Evolutionary conservation across 2,113 vertebrate genomes (phyloP).

Genomic region (Ciconia boyciana): DNA sequence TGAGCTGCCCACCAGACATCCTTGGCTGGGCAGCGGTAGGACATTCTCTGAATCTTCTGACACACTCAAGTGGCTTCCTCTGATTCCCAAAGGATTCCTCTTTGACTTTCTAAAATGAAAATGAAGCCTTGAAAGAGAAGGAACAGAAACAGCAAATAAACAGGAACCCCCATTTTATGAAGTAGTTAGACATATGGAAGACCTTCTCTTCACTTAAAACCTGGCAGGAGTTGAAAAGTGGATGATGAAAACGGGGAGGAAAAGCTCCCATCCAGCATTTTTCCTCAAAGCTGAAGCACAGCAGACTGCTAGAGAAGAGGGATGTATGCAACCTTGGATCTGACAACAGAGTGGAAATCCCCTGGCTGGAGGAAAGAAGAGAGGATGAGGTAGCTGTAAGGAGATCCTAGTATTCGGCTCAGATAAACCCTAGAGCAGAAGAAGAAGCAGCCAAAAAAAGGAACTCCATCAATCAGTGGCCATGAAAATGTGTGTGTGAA

Average conservation of each 20-base stretch:
- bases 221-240: background rate
- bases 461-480: background rate
- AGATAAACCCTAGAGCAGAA: constrained; percentile 11
- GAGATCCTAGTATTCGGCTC: background rate
- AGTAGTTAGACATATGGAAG: background rate
- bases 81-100: background rate
- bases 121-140: background rate
- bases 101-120: background rate
- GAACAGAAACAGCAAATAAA: background rate
- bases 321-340: background rate
- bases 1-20: background rate
- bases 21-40: background rate
- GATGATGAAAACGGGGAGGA: background rate
- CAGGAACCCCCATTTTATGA: background rate
- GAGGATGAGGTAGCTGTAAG: background rate
- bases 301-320: background rate
- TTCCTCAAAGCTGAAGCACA: background rate
- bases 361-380: constrained; percentile 33
- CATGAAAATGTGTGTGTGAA: background rate
- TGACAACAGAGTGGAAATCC: constrained; percentile 18
- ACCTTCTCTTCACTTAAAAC: background rate
- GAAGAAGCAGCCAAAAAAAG: background rate
- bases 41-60: background rate
- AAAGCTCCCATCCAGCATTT: background rate
- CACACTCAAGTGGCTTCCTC: background rate